A percentile compares a stretch with the other conserved stretches of the same genome.
phyloP scores from a whole-genome alignment of 1,140 invertebrate species.

The Goniozus legneri region DNA sequence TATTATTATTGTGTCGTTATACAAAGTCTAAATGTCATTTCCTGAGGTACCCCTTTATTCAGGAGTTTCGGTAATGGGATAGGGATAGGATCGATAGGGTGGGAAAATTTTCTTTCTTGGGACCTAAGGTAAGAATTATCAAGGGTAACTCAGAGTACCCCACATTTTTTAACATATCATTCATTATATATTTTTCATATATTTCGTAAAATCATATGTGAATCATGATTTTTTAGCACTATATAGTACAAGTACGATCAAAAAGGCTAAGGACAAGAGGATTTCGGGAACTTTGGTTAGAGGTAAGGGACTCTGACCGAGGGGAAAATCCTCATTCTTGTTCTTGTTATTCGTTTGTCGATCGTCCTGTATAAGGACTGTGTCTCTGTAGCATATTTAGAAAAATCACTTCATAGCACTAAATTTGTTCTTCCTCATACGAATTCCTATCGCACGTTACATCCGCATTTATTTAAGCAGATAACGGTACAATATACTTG shows the following conservation, averaged over 20 bases:
- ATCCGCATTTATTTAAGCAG: too few species aligned
- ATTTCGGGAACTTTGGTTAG: slow-evolving; percentile 15
- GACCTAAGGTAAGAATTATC: not conserved
- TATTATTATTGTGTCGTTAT: not conserved
- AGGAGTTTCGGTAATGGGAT: not conserved
- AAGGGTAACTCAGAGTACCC: not conserved
- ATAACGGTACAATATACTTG: too few species aligned
- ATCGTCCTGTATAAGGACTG: too few species aligned
- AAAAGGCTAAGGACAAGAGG: not conserved
- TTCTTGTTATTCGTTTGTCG: not conserved
- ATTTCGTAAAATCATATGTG: slow-evolving; percentile 17
- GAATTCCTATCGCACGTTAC: too few species aligned
- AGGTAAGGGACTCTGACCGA: slow-evolving; percentile 13
- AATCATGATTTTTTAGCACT: slow-evolving; percentile 17
- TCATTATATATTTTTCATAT: slow-evolving; percentile 19
- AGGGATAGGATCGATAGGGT: not conserved
- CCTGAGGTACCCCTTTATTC: slow-evolving; percentile 10
- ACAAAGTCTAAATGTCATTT: not conserved
- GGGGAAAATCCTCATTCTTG: slow-evolving; percentile 15
- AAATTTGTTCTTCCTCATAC: too few species aligned
- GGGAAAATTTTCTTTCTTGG: not conserved
- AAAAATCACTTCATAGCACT: too few species aligned
- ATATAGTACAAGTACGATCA: slow-evolving; percentile 21
- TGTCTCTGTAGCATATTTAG: too few species aligned
- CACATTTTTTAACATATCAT: slow-evolving; percentile 19